Conservation (phyloP, 2,113 vertebrate genomes). For the Heptranchias perlo region DNA sequence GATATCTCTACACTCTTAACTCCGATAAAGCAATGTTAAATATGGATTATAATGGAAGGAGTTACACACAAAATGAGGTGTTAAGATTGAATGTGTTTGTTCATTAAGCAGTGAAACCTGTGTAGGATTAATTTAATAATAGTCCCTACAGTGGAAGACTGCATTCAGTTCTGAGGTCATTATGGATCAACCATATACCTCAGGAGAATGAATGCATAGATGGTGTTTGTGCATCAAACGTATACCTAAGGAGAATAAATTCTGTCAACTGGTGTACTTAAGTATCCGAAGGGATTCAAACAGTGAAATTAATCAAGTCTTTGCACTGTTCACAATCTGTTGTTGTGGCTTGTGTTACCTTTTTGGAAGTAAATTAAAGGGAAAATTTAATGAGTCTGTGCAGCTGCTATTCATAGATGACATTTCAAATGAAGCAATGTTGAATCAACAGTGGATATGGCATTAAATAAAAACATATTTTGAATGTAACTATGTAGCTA, state of each 20-base stretch:
- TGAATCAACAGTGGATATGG: background rate
- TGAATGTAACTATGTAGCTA: background rate
- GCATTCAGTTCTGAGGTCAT: background rate
- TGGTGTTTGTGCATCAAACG: background rate
- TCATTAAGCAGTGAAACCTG: background rate
- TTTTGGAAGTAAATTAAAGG: background rate
- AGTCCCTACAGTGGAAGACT: background rate
- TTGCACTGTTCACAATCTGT: background rate
- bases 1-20: background rate
- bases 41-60: background rate
- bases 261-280: background rate
- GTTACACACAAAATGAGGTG: background rate
- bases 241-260: background rate
- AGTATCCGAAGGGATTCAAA: background rate
- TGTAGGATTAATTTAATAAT: background rate
- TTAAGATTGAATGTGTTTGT: background rate
- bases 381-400: background rate
- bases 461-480: background rate
- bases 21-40: background rate
- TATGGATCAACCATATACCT: background rate
- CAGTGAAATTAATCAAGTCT: background rate
- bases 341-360: background rate
- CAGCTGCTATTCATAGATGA: background rate
- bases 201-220: background rate
- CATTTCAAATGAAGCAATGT: background rate